These are phyloP conservation scores for Choristoneura rosaceana DNA, from an alignment of 2,888 invertebrate genomes.

Conservation along the genomic window DNA sequence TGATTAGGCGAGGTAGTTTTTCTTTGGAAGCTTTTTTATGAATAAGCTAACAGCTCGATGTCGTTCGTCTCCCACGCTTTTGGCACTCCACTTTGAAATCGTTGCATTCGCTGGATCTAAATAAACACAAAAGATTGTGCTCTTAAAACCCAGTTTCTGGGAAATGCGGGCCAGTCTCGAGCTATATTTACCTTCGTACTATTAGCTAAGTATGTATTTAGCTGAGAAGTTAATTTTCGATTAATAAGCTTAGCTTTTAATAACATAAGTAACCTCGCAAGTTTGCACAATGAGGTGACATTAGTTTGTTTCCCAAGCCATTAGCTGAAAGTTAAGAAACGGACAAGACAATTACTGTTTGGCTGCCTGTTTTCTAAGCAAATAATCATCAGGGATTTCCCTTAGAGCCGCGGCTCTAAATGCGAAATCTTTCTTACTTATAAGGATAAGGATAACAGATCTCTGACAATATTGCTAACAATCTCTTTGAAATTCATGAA, in stretches of 20 bases:
- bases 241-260: conserved; percentile 14
- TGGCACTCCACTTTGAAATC: conserved; percentile 72
- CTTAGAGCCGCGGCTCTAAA: conserved; percentile 49
- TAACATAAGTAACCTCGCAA: background rate
- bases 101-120: conserved; percentile 76
- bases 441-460: conserved; percentile 56
- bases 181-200: conserved; percentile 48
- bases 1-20: background rate
- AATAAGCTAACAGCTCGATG: conserved; percentile 51
- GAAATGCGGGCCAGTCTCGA: conserved; percentile 60
- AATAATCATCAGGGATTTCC: conserved; percentile 56
- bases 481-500: conserved; percentile 66
- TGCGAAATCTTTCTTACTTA: conserved; percentile 54
- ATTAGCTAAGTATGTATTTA: conserved; percentile 37
- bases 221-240: conserved; percentile 14
- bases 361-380: conserved; percentile 39
- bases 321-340: conserved; percentile 19
- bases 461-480: conserved; percentile 64
- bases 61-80: conserved; percentile 74
- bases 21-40: conserved; percentile 57
- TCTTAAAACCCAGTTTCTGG: conserved; percentile 77
- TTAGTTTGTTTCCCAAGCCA: background rate
- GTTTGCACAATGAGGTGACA: background rate
- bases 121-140: conserved; percentile 75
- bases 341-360: conserved; percentile 14